Percentiles rank a stretch among this genome's conserved stretches.
Evolutionary conservation across 2,888 invertebrate species (phyloP).

Genomic region (Cheiracanthium punctorium): DNA sequence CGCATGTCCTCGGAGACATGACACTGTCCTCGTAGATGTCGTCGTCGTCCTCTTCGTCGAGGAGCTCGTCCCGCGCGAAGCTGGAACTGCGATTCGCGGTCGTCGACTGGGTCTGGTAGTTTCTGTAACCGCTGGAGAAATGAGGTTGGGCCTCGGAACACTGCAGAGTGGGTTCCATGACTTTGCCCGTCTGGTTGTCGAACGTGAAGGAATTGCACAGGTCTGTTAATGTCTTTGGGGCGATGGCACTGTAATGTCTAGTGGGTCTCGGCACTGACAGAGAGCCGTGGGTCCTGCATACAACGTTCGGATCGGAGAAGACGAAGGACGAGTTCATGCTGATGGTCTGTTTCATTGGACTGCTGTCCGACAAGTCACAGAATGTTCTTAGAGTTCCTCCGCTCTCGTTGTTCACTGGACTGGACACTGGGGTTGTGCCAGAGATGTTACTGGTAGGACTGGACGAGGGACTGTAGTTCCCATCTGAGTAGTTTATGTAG

Average conservation of each 20-base stretch:
- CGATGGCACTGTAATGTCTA: conserved; percentile 40
- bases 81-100: not conserved
- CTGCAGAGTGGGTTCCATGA: not conserved
- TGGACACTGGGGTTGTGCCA: conserved; percentile 28
- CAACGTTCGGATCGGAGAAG: conserved; percentile 29
- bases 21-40: conserved; percentile 35
- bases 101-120: not conserved
- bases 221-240: conserved; percentile 49
- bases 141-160: not conserved
- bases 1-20: conserved; percentile 8
- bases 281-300: not conserved
- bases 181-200: conserved; percentile 12
- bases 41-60: conserved; percentile 43
- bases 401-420: conserved; percentile 9
- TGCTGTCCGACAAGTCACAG: conserved; percentile 44
- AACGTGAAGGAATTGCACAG: conserved; percentile 50
- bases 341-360: conserved; percentile 25
- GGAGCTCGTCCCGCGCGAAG: conserved; percentile 19
- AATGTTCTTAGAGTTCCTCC: conserved; percentile 23
- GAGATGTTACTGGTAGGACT: conserved; percentile 33
- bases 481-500: conserved; percentile 37
- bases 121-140: conserved; percentile 7
- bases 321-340: conserved; percentile 19
- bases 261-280: not conserved
- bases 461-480: conserved; percentile 60